Evolutionary conservation across 2,888 invertebrate species (phyloP).

Genomic region (Lasioglossum calceatum): DNA sequence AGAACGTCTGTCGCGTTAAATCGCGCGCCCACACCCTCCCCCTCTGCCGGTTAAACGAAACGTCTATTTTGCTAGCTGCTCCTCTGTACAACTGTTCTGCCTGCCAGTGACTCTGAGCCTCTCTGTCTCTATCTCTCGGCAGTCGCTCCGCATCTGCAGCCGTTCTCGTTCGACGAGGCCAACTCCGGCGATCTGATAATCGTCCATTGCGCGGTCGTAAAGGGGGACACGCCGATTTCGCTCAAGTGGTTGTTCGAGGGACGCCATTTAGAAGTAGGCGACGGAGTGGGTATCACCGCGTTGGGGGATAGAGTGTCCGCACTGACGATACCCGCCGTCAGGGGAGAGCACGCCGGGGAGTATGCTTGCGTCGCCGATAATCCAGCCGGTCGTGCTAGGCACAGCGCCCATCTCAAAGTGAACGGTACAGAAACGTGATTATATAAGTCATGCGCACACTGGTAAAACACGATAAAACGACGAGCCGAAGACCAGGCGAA

Average conservation of each 20-base stretch:
- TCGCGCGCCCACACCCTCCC: neutral
- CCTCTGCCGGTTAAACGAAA: neutral
- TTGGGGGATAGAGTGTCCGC: constrained; percentile 85
- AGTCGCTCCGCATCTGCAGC: constrained; percentile 85
- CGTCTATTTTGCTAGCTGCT: constrained; percentile 29
- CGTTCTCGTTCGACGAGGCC: constrained; percentile 84
- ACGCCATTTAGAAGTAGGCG: constrained; percentile 82
- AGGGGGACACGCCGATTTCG: constrained; percentile 86
- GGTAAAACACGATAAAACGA: constrained; percentile 24
- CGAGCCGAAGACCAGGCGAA: constrained; percentile 34
- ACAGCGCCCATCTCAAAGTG: constrained; percentile 90
- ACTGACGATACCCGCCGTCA: constrained; percentile 89
- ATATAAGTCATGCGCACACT: constrained; percentile 37
- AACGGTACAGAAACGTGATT: constrained; percentile 86
- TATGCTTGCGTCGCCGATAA: constrained; percentile 92
- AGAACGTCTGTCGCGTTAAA: neutral
- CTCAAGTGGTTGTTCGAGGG: constrained; percentile 82
- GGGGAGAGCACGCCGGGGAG: constrained; percentile 90
- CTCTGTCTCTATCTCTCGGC: constrained; percentile 68
- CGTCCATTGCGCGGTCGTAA: constrained; percentile 87
- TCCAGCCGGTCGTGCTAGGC: constrained; percentile 89
- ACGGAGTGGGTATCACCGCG: constrained; percentile 81
- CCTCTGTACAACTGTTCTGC: constrained; percentile 22
- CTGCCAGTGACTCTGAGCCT: constrained; percentile 46
- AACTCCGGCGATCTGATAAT: constrained; percentile 86